Evolutionary conservation across 1,140 invertebrate species (phyloP).

Genomic region (Drosophila repletoides): DNA sequence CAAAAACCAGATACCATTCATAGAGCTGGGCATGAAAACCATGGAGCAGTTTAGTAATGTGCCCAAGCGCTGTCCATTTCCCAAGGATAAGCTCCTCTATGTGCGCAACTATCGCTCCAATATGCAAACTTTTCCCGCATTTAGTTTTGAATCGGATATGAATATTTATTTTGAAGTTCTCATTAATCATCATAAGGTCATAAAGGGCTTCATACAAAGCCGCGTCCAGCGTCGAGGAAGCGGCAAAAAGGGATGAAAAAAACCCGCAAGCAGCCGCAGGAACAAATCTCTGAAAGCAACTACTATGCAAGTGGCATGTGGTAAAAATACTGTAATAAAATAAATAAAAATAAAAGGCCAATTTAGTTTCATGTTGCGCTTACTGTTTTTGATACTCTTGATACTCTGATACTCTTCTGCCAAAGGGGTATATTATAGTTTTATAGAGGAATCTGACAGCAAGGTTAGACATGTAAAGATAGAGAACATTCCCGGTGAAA

Average conservation of each 20-base stretch:
- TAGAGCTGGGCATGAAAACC: slow-evolving; percentile 43
- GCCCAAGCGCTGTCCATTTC: slow-evolving; percentile 40
- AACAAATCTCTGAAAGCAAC: slow-evolving; percentile 28
- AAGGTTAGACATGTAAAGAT: too few relatives aligned
- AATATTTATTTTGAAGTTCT: slow-evolving; percentile 46
- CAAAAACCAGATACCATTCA: slow-evolving; percentile 53
- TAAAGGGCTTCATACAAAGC: slow-evolving; percentile 38
- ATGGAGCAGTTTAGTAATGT: slow-evolving; percentile 43
- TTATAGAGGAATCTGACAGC: too few relatives aligned
- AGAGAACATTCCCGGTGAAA: too few relatives aligned
- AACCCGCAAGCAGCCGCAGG: background rate
- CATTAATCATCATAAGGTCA: slow-evolving; percentile 52
- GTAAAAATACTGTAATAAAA: slow-evolving; percentile 55
- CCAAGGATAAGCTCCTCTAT: slow-evolving; percentile 47
- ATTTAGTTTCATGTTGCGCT: slow-evolving; percentile 37
- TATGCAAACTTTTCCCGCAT: slow-evolving; percentile 55
- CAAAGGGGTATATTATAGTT: background rate
- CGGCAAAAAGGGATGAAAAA: slow-evolving; percentile 20
- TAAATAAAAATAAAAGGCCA: slow-evolving; percentile 29
- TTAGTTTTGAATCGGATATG: slow-evolving; percentile 54
- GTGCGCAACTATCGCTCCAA: slow-evolving; percentile 44
- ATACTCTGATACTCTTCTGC: background rate
- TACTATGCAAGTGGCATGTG: slow-evolving; percentile 51
- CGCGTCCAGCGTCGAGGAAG: slow-evolving; percentile 24
- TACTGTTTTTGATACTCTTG: too few relatives aligned